These are phyloP conservation scores for Adelphocoris suturalis DNA, from an alignment of 2,888 invertebrate species.

Conservation along the genomic window DNA sequence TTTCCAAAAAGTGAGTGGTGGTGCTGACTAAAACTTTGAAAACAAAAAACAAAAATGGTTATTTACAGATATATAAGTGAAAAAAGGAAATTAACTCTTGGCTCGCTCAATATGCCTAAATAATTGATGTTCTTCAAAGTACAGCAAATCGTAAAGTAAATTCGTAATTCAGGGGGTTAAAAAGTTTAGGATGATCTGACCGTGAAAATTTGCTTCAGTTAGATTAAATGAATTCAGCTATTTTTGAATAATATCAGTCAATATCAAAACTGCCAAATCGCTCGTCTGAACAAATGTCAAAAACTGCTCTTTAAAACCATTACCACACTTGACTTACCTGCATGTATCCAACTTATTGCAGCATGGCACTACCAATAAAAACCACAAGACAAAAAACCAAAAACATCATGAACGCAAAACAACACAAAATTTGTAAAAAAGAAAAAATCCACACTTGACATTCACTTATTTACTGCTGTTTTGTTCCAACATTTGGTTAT, in stretches of 20 bases:
- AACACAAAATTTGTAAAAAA: not conserved
- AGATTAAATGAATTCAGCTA: not conserved
- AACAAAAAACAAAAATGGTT: conserved; percentile 55
- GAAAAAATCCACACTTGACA: not conserved
- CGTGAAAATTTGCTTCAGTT: conserved; percentile 40
- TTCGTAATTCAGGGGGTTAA: not conserved
- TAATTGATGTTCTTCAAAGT: not conserved
- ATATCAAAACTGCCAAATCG: conserved; percentile 25
- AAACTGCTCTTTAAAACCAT: not conserved
- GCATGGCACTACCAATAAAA: not conserved
- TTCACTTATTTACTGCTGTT: not conserved
- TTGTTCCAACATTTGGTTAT: too few relatives aligned
- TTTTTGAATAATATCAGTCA: not conserved
- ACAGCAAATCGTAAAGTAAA: too few relatives aligned
- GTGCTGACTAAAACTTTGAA: conserved; percentile 68
- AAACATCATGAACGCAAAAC: not conserved
- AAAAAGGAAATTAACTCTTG: conserved; percentile 52
- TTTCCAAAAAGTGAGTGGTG: conserved; percentile 68
- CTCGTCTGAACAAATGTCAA: not conserved
- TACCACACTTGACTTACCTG: conserved; percentile 40
- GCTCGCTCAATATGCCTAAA: conserved; percentile 56
- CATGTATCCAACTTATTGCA: not conserved
- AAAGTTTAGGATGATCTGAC: not conserved
- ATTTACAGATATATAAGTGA: conserved; percentile 65
- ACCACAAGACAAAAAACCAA: conserved; percentile 8